phyloP scores from a whole-genome alignment of 1,140 invertebrate genomes.

The Telenomus remus region DNA sequence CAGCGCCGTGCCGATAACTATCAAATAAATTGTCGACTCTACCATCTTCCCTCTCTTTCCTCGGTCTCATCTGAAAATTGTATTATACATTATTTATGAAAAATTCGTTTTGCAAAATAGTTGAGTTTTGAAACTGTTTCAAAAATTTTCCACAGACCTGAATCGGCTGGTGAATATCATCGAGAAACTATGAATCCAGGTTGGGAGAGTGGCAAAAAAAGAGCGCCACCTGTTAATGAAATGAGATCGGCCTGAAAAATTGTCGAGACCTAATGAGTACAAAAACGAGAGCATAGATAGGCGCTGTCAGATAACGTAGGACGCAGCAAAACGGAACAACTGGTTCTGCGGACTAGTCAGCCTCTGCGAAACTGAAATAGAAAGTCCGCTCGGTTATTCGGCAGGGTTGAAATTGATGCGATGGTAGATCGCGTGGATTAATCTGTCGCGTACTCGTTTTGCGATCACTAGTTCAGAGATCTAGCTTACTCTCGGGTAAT shows the following conservation, averaged over 20 bases:
- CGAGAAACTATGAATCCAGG: neutral
- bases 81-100: constrained; percentile 1
- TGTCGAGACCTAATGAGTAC: neutral
- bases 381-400: constrained; percentile 22
- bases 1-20: constrained; percentile 20
- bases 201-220: neutral
- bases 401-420: constrained; percentile 24
- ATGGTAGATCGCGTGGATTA: constrained; percentile 23
- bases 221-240: constrained; percentile 23
- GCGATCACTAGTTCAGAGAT: constrained; percentile 28
- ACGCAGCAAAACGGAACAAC: constrained; percentile 27
- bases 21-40: constrained; percentile 20
- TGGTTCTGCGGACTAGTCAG: constrained; percentile 19
- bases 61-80: constrained; percentile 7
- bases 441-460: constrained; percentile 37
- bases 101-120: no score
- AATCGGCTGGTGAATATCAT: neutral
- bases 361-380: constrained; percentile 39
- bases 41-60: constrained; percentile 12
- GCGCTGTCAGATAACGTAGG: constrained; percentile 24
- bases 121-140: no score
- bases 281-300: constrained; percentile 32
- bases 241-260: neutral
- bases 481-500: constrained; percentile 34
- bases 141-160: neutral